These are phyloP conservation scores for Ammodytes dubius DNA, from an alignment of 2,113 vertebrate genomes.

Conservation along the genomic window DNA sequence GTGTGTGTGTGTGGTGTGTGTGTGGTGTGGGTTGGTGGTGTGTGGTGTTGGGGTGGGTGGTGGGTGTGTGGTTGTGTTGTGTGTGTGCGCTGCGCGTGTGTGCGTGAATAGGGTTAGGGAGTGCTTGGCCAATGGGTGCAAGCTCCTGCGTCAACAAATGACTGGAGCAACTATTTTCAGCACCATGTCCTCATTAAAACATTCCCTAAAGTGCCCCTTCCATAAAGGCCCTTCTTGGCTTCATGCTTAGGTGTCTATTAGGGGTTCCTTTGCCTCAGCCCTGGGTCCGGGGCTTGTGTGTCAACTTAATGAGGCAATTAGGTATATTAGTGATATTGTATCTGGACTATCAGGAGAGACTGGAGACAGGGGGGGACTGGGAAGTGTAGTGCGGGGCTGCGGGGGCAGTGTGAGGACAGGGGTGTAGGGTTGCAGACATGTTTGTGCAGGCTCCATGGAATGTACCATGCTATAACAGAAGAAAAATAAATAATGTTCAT, in stretches of 20 bases:
- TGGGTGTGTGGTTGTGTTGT: conserved; percentile 11
- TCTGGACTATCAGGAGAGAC: conserved; percentile 69
- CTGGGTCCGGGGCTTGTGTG: conserved; percentile 77
- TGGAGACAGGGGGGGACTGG: conserved; percentile 49
- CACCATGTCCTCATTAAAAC: conserved; percentile 81
- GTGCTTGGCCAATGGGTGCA: conserved; percentile 55
- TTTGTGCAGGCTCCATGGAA: conserved; percentile 39
- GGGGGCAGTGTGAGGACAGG: conserved; percentile 55
- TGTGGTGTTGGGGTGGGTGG: too few species aligned
- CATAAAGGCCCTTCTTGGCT: conserved; percentile 75
- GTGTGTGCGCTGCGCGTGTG: conserved; percentile 1
- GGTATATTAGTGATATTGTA: conserved; percentile 66
- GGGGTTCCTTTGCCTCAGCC: conserved; percentile 63
- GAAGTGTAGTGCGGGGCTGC: conserved; percentile 43
- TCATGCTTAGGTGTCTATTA: conserved; percentile 85
- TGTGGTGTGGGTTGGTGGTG: conserved; percentile 6
- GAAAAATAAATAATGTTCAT: conserved; percentile 7
- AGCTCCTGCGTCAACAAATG: conserved; percentile 63
- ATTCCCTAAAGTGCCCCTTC: conserved; percentile 80
- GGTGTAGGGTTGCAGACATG: conserved; percentile 51
- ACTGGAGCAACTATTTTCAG: conserved; percentile 73
- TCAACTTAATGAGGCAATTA: conserved; percentile 85
- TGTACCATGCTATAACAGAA: conserved; percentile 20
- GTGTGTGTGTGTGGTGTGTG: not conserved
- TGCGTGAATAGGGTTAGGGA: conserved; percentile 42